A percentile compares a stretch with the other conserved stretches of the same genome.
These are phyloP conservation scores for Sitta carolinensis DNA, from an alignment of 2,797 vertebrate genomes.

Conservation along the genomic window DNA sequence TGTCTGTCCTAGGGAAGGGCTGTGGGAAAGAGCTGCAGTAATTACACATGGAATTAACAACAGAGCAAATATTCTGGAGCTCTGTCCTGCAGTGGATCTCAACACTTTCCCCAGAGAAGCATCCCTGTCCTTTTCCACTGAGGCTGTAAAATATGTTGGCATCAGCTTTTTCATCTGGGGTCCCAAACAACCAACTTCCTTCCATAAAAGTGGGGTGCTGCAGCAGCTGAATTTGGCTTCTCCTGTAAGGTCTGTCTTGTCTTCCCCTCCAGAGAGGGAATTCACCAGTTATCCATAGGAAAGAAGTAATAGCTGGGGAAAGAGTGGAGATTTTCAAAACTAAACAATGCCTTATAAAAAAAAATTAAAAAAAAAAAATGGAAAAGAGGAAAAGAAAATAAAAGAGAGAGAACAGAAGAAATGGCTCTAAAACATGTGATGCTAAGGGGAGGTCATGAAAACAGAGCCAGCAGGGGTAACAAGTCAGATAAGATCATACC, in stretches of 20 bases:
- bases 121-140: neutral
- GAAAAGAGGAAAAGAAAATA: neutral
- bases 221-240: neutral
- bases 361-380: neutral
- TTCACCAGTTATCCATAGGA: neutral
- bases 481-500: conserved; percentile 74
- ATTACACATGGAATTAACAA: neutral
- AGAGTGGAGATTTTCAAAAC: conserved; percentile 44
- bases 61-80: neutral
- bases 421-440: neutral
- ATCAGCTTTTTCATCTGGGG: neutral
- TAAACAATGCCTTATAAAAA: conserved; percentile 5
- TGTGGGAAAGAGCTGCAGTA: neutral
- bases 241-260: neutral
- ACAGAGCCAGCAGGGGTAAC: conserved; percentile 50
- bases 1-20: neutral
- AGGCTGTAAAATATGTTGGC: neutral
- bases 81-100: neutral
- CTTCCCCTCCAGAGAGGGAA: neutral
- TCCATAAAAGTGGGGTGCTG: neutral
- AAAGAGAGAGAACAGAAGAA: conserved; percentile 3
- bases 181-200: neutral
- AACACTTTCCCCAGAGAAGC: neutral
- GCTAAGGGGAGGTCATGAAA: conserved; percentile 23
- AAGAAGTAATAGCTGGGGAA: conserved; percentile 23